These are phyloP conservation scores for Nesidiocoris tenuis DNA, from an alignment of 2,888 invertebrate genomes.

Conservation along the genomic window DNA sequence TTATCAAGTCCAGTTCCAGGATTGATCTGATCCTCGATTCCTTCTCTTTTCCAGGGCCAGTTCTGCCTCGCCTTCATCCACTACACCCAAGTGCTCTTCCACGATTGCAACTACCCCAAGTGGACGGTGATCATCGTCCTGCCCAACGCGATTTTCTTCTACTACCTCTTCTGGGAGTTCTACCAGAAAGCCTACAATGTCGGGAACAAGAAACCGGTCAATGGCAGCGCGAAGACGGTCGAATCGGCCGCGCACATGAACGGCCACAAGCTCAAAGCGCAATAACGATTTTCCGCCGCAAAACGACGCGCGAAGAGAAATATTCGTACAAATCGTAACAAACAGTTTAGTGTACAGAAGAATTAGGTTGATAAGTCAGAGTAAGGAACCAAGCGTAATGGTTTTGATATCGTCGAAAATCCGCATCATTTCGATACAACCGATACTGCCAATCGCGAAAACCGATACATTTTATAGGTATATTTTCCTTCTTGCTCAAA, in stretches of 20 bases:
- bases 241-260: neutral
- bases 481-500: no score
- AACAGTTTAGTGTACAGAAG: neutral
- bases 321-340: neutral
- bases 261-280: slow-evolving; percentile 12
- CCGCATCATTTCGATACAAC: no score
- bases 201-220: neutral
- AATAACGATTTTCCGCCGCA: no score
- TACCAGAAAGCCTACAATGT: slow-evolving; percentile 57
- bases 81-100: slow-evolving; percentile 52
- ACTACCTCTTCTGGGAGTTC: slow-evolving; percentile 59
- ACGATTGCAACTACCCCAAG: slow-evolving; percentile 53
- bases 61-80: slow-evolving; percentile 53
- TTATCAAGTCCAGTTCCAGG: no score
- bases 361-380: no score
- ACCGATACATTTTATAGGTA: no score
- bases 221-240: neutral
- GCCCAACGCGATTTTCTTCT: slow-evolving; percentile 56
- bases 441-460: no score
- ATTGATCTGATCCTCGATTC: no score
- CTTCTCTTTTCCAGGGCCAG: slow-evolving; percentile 52
- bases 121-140: slow-evolving; percentile 52
- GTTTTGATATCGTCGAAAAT: no score
- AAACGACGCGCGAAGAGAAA: neutral
- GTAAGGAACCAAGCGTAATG: no score